Evolutionary conservation across 2,113 vertebrate genomes (phyloP).

Genomic region (Regulus satrapa): DNA sequence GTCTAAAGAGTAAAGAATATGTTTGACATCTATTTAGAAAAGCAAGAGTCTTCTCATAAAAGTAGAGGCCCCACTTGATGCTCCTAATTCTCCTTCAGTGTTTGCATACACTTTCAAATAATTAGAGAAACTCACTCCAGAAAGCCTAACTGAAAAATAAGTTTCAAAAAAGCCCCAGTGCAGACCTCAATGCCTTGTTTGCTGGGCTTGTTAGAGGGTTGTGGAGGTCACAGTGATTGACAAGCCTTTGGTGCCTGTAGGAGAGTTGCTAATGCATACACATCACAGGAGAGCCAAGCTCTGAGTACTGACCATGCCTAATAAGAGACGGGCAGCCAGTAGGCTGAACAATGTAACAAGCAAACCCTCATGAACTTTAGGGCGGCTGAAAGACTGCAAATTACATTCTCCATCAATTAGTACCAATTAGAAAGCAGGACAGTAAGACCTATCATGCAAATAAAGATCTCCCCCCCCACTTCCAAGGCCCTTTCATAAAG

Average conservation of each 20-base stretch:
- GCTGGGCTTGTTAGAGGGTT: slow-evolving; percentile 63
- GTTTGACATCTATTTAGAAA: slow-evolving; percentile 74
- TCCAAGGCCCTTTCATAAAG: slow-evolving; percentile 17
- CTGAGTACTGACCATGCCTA: slow-evolving; percentile 49
- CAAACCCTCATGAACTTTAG: background rate
- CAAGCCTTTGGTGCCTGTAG: slow-evolving; percentile 66
- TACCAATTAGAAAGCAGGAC: slow-evolving; percentile 51
- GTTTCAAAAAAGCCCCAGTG: background rate
- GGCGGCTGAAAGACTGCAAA: slow-evolving; percentile 37
- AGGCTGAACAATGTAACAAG: slow-evolving; percentile 57
- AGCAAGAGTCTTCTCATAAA: slow-evolving; percentile 73
- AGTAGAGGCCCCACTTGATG: slow-evolving; percentile 72
- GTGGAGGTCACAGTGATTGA: slow-evolving; percentile 74
- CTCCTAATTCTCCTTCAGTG: slow-evolving; percentile 68
- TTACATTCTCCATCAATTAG: slow-evolving; percentile 65
- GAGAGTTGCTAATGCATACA: slow-evolving; percentile 61
- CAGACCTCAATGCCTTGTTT: slow-evolving; percentile 68
- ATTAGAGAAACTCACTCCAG: slow-evolving; percentile 69
- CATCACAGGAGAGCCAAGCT: slow-evolving; percentile 44
- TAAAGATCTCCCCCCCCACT: background rate
- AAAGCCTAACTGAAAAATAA: slow-evolving; percentile 30
- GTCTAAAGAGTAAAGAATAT: slow-evolving; percentile 74
- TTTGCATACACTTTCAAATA: slow-evolving; percentile 76
- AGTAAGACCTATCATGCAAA: background rate
- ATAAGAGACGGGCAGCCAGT: slow-evolving; percentile 40